Percentiles rank a stretch among this genome's conserved stretches.
phyloP scores from a whole-genome alignment of 92 coral and sea anemone genomes.

The Epizoanthus ramosus region DNA sequence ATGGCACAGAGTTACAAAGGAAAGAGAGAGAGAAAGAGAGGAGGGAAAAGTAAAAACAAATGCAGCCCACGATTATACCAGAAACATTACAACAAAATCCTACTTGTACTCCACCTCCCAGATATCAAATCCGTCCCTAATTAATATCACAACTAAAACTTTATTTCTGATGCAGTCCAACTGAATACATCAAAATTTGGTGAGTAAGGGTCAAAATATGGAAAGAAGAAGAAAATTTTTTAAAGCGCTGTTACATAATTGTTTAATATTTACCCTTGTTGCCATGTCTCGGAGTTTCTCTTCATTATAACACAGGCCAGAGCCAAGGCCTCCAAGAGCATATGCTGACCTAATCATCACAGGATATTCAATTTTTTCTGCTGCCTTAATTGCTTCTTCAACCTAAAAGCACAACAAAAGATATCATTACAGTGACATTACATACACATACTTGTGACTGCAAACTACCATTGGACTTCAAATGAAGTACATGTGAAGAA shows the following conservation, averaged over 20 bases:
- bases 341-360: conserved; percentile 99
- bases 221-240: not conserved
- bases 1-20: no score
- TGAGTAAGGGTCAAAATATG: not conserved
- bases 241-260: not conserved
- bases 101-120: no score
- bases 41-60: no score
- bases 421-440: no score
- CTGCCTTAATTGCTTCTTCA: conserved; percentile 88
- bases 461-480: no score
- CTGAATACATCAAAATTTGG: not conserved
- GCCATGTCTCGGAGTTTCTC: conserved; percentile 81
- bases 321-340: conserved; percentile 99
- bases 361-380: conserved; percentile 83
- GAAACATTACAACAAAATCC: no score
- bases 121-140: no score
- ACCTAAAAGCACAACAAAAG: conserved; percentile 54
- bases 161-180: not conserved
- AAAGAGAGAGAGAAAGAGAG: no score
- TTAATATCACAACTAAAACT: not conserved
- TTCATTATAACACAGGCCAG: conserved; percentile 94
- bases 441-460: no score
- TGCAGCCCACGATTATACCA: no score
- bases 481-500: no score
- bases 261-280: conserved; percentile 62